Conservation (phyloP, 2,888 invertebrate species). For the Hydrotaea cyrtoneurina region DNA sequence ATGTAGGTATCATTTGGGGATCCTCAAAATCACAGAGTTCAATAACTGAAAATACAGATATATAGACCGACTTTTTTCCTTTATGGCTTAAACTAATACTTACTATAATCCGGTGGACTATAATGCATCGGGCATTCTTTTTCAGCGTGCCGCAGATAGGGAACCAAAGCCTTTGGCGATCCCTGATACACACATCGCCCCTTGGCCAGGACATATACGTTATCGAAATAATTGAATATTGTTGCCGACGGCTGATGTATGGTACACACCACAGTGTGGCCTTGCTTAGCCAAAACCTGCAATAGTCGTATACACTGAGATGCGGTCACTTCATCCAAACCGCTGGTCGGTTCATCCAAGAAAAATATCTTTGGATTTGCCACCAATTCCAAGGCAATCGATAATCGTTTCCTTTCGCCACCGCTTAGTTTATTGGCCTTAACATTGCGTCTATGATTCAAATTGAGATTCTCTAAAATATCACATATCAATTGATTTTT, state of each 20-base stretch:
- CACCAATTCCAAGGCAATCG: conserved; percentile 90
- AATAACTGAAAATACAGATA: conserved; percentile 83
- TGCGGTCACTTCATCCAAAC: conserved; percentile 86
- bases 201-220: conserved; percentile 85
- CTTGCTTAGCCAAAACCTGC: conserved; percentile 83
- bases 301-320: conserved; percentile 84
- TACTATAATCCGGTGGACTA: conserved; percentile 87
- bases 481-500: conserved; percentile 76
- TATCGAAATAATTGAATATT: conserved; percentile 84
- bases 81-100: conserved; percentile 74
- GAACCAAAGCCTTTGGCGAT: conserved; percentile 83
- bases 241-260: conserved; percentile 87
- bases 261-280: conserved; percentile 86
- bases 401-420: conserved; percentile 90
- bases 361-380: conserved; percentile 93
- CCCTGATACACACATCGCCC: conserved; percentile 86
- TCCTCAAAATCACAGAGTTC: conserved; percentile 84
- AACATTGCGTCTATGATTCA: conserved; percentile 78
- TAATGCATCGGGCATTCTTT: conserved; percentile 85
- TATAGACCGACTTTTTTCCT: no score
- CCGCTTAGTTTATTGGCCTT: conserved; percentile 85
- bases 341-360: conserved; percentile 91
- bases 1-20: conserved; percentile 81
- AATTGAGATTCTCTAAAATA: conserved; percentile 77
- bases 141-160: conserved; percentile 83